Conservation (phyloP, 2,888 invertebrate genomes). For the Drosophila kanekoi region DNA sequence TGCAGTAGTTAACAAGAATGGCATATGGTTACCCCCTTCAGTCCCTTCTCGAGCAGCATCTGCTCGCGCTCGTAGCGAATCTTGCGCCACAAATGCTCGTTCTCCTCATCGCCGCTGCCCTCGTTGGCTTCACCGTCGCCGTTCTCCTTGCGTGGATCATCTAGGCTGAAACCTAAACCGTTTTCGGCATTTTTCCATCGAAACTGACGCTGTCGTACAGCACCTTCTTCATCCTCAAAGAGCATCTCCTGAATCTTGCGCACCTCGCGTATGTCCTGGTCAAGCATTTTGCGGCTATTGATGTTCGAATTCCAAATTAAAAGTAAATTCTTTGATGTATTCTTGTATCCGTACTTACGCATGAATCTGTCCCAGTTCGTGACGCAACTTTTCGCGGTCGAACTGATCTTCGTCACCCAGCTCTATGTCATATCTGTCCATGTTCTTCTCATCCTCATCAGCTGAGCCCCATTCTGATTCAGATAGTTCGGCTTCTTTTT, state of each 20-base stretch:
- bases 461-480: conserved; percentile 96
- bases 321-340: background rate
- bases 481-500: conserved; percentile 95
- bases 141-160: conserved; percentile 73
- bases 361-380: conserved; percentile 94
- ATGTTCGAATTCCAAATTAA: background rate
- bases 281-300: conserved; percentile 90
- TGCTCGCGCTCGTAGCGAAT: conserved; percentile 92
- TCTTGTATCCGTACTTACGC: conserved; percentile 87
- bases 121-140: conserved; percentile 85
- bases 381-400: conserved; percentile 91
- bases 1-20: background rate
- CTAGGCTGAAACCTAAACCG: conserved; percentile 75
- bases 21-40: conserved; percentile 58
- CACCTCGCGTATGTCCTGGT: conserved; percentile 95
- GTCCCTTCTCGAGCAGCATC: conserved; percentile 87
- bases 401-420: conserved; percentile 93
- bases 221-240: conserved; percentile 94
- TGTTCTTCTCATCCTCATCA: conserved; percentile 93
- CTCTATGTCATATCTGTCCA: conserved; percentile 93
- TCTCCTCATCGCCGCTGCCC: conserved; percentile 88
- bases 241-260: conserved; percentile 93
- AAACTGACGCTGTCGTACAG: conserved; percentile 92
- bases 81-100: conserved; percentile 92
- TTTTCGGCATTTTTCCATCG: conserved; percentile 93